A percentile compares a stretch with the other conserved stretches of the same genome.
Conservation (phyloP, 2,797 vertebrate genomes). For the Schizothorax lantsangensis region DNA sequence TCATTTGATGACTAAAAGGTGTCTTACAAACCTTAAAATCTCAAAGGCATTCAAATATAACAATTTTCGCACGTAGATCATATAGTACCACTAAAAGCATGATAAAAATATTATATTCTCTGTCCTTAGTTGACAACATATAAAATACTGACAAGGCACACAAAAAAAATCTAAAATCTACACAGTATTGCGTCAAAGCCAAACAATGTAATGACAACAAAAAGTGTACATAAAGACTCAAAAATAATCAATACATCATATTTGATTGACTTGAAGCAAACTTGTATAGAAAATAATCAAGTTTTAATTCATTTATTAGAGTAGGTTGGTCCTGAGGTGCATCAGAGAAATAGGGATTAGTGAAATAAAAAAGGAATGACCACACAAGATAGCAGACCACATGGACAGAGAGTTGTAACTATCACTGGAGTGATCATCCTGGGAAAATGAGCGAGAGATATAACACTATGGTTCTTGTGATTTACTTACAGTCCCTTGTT, state of each 20-base stretch:
- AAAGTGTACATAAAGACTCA: background rate
- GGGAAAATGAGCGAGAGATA: background rate
- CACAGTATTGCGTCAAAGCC: constrained; percentile 10
- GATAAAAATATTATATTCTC: constrained; percentile 7
- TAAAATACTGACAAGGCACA: constrained; percentile 28
- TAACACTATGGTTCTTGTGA: background rate
- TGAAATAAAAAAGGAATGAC: background rate
- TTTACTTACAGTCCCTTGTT: constrained; percentile 3
- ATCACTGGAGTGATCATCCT: background rate
- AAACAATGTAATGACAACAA: constrained; percentile 19
- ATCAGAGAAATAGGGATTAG: background rate
- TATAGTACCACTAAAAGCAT: background rate
- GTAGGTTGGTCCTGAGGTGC: constrained; percentile 15
- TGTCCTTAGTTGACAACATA: constrained; percentile 21
- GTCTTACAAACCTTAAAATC: background rate
- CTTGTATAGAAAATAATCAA: background rate
- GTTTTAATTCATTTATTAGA: background rate
- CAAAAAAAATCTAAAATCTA: background rate
- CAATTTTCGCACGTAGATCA: background rate
- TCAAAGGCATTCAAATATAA: background rate
- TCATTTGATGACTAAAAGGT: constrained; percentile 1
- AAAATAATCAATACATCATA: background rate
- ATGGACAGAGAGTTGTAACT: background rate
- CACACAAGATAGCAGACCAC: constrained; percentile 14
- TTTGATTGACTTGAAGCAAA: constrained; percentile 4